Evolutionary conservation across 2,797 vertebrate species (phyloP).

Genomic region (Heterohyrax brucei): DNA sequence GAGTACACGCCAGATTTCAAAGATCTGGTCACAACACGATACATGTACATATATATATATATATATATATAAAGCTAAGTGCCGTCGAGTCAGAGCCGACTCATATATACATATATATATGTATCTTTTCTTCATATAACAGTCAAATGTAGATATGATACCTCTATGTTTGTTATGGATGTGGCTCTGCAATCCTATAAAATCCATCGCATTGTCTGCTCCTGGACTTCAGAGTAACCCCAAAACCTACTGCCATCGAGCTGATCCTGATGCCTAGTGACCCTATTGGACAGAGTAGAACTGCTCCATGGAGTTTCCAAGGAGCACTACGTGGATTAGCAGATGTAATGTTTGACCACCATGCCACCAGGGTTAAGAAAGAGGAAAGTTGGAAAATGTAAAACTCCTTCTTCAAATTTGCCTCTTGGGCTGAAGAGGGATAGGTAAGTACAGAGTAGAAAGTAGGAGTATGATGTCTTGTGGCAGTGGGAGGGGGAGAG

Average conservation of each 20-base stretch:
- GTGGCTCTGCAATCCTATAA: not conserved
- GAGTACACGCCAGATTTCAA: not conserved
- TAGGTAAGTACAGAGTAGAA: no score
- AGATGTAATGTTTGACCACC: no score
- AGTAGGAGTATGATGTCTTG: no score
- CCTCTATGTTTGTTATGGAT: not conserved
- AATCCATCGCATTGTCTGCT: not conserved
- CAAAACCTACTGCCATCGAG: no score
- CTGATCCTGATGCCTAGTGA: no score
- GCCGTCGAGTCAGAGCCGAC: no score
- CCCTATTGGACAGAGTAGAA: no score
- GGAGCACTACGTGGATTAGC: no score
- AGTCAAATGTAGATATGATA: not conserved
- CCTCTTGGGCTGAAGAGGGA: not conserved
- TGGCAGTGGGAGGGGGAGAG: no score
- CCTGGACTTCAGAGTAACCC: not conserved
- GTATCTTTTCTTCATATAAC: not conserved
- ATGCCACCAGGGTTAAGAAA: not conserved
- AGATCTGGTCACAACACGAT: not conserved
- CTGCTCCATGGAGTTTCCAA: no score
- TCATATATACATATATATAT: no score
- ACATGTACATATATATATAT: not conserved
- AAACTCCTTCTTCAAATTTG: not conserved
- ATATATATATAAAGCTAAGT: no score
- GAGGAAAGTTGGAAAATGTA: not conserved